phyloP scores from a whole-genome alignment of 2,888 invertebrate species.

The Xestoiulus laeticollis region DNA sequence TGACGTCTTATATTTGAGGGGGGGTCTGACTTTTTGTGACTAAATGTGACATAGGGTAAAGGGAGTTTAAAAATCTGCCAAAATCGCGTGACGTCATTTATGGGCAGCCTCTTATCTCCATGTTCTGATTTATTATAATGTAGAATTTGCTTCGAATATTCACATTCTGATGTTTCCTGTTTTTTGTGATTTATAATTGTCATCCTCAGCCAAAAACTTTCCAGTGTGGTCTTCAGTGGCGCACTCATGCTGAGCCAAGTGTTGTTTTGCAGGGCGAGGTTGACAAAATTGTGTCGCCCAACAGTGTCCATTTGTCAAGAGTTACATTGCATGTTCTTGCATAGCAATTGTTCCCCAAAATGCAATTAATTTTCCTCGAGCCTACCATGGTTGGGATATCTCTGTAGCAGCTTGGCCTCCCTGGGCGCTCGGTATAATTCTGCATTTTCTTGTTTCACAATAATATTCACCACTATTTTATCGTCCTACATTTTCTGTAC shows the following conservation, averaged over 20 bases:
- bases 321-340: slow-evolving; percentile 2
- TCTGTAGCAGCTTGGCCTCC: neutral
- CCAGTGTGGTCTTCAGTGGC: slow-evolving; percentile 10
- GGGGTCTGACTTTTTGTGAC: too few species aligned
- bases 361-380: slow-evolving; percentile 43
- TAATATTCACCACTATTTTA: slow-evolving; percentile 25
- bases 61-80: too few species aligned
- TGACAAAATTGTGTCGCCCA: slow-evolving; percentile 32
- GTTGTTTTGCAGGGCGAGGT: neutral
- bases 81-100: too few species aligned
- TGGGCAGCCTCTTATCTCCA: too few species aligned
- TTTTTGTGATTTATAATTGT: neutral
- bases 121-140: neutral
- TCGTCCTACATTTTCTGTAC: slow-evolving; percentile 40
- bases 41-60: too few species aligned
- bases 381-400: slow-evolving; percentile 20
- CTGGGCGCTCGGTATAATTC: neutral
- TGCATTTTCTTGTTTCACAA: slow-evolving; percentile 30
- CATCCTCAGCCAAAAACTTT: neutral
- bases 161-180: neutral
- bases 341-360: slow-evolving; percentile 42
- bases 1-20: too few species aligned
- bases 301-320: slow-evolving; percentile 13
- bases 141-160: neutral
- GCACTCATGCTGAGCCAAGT: neutral